Conservation (phyloP, 1,140 invertebrate genomes). For the Drosophila busckii region DNA sequence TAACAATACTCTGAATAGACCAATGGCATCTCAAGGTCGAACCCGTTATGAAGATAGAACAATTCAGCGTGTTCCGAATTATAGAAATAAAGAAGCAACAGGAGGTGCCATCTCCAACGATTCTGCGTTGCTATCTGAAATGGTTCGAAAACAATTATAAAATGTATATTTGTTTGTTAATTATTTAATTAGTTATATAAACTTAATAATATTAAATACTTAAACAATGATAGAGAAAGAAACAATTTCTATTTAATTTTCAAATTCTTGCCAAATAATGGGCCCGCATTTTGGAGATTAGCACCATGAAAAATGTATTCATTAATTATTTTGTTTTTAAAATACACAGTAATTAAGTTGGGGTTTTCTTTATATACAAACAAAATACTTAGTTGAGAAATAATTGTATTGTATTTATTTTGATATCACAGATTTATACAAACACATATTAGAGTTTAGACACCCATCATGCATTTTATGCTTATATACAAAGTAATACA, state of each 20-base stretch:
- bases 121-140: slow-evolving; percentile 58
- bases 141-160: slow-evolving; percentile 74
- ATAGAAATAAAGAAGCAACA: slow-evolving; percentile 47
- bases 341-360: too few relatives aligned
- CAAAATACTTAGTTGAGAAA: too few relatives aligned
- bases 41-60: slow-evolving; percentile 95
- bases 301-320: too few relatives aligned
- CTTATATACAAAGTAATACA: too few relatives aligned
- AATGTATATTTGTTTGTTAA: slow-evolving; percentile 53
- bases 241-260: slow-evolving; percentile 22
- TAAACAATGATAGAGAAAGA: slow-evolving; percentile 3
- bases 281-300: too few relatives aligned
- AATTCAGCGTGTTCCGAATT: slow-evolving; percentile 83
- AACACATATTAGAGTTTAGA: too few relatives aligned
- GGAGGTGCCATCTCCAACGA: slow-evolving; percentile 55
- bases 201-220: slow-evolving; percentile 11
- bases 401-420: too few relatives aligned
- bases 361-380: too few relatives aligned
- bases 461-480: too few relatives aligned
- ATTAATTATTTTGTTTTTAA: too few relatives aligned
- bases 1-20: slow-evolving; percentile 95
- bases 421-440: too few relatives aligned
- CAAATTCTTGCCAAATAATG: too few relatives aligned
- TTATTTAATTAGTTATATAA: slow-evolving; percentile 50
- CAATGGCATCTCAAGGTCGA: slow-evolving; percentile 96